Evolutionary conservation across 2,888 invertebrate genomes (phyloP).

Genomic region (Dicyrtomina minuta): DNA sequence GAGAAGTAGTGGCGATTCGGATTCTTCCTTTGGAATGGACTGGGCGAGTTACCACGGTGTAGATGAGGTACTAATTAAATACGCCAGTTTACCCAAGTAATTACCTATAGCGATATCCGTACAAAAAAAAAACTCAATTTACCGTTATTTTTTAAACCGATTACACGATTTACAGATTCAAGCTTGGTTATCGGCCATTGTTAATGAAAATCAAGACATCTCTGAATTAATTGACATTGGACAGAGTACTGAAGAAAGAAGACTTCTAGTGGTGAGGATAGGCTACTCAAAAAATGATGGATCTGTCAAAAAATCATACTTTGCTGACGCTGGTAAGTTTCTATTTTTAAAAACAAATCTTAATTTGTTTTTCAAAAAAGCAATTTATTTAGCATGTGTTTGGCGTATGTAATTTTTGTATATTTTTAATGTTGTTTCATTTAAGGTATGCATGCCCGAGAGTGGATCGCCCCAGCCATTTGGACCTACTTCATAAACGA

Average conservation of each 20-base stretch:
- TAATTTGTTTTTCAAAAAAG: background rate
- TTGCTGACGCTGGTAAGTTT: constrained; percentile 38
- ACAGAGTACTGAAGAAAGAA: constrained; percentile 49
- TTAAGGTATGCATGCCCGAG: constrained; percentile 78
- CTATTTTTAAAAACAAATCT: background rate
- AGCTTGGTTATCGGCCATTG: constrained; percentile 49
- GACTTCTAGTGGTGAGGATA: constrained; percentile 52
- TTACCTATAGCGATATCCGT: background rate
- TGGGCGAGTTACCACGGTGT: constrained; percentile 14
- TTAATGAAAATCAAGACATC: constrained; percentile 44
- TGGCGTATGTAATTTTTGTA: too few relatives aligned
- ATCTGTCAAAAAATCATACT: too few relatives aligned
- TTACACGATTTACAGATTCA: constrained; percentile 43
- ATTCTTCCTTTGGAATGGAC: background rate
- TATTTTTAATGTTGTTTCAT: background rate
- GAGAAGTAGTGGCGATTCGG: too few relatives aligned
- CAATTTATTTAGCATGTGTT: background rate
- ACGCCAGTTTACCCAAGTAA: background rate
- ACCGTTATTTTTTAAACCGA: background rate
- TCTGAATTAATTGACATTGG: constrained; percentile 52
- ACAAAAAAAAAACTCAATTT: background rate
- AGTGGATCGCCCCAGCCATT: constrained; percentile 81
- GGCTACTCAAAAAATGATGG: constrained; percentile 35
- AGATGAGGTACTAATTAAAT: too few relatives aligned
- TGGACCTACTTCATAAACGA: constrained; percentile 71